Conservation (phyloP, 2,113 vertebrate genomes). For the Oryctolagus cuniculus region mOryCun1.1 NC_091439.1:97749001-97749500, state of each 20-base stretch:
- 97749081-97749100: neutral
- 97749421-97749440: no score
- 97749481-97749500: no score
- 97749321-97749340: neutral
- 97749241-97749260: constrained; percentile 35
- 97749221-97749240: constrained; percentile 10
- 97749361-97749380: no score
- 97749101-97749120: constrained; percentile 30
- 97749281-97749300: neutral
- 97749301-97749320: no score
- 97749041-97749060: constrained; percentile 42
- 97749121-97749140: constrained; percentile 50
- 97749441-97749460: no score
- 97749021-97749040: constrained; percentile 17
- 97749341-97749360: no score
- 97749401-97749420: no score
- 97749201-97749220: constrained; percentile 42
- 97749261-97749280: neutral
- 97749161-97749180: constrained; percentile 28
- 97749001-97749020: constrained; percentile 26
- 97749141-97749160: neutral
- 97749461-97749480: no score
- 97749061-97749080: constrained; percentile 1
- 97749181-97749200: constrained; percentile 43
- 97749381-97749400: no score